These are phyloP conservation scores for Ochropleura plecta DNA, from an alignment of 2,888 invertebrate species.

Conservation along the genomic window DNA sequence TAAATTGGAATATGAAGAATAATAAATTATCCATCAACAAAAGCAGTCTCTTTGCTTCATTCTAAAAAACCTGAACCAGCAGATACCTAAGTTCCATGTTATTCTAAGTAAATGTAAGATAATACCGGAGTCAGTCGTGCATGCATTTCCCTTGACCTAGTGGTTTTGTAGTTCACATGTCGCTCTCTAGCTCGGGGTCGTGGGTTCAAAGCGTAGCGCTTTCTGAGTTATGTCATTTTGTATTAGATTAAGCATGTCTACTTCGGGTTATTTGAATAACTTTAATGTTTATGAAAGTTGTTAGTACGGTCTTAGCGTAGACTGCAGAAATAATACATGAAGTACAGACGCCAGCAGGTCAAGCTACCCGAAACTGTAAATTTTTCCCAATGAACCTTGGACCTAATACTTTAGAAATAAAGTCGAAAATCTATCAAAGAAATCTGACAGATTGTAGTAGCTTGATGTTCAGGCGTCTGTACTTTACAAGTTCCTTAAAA, in stretches of 20 bases:
- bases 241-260: slow-evolving; percentile 10
- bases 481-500: not conserved
- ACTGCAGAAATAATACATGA: not conserved
- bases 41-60: not conserved
- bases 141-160: slow-evolving; percentile 54
- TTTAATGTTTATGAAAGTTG: not conserved
- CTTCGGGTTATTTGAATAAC: not conserved
- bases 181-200: slow-evolving; percentile 52
- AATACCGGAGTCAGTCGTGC: slow-evolving; percentile 46
- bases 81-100: slow-evolving; percentile 9
- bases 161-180: slow-evolving; percentile 56
- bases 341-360: too few species aligned
- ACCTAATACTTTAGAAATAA: too few species aligned
- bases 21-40: not conserved
- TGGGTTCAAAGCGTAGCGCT: slow-evolving; percentile 44
- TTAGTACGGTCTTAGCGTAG: too few species aligned
- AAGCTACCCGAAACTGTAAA: too few species aligned
- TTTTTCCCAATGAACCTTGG: too few species aligned
- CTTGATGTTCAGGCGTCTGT: too few species aligned
- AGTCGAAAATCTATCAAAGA: too few species aligned
- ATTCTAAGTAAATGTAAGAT: slow-evolving; percentile 37
- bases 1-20: not conserved
- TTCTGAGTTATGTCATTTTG: slow-evolving; percentile 25
- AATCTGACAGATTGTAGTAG: too few species aligned
- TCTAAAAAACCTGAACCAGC: not conserved